These are phyloP conservation scores for Ariolimax columbianus DNA, from an alignment of 2,888 invertebrate species.

Conservation along the genomic window DNA sequence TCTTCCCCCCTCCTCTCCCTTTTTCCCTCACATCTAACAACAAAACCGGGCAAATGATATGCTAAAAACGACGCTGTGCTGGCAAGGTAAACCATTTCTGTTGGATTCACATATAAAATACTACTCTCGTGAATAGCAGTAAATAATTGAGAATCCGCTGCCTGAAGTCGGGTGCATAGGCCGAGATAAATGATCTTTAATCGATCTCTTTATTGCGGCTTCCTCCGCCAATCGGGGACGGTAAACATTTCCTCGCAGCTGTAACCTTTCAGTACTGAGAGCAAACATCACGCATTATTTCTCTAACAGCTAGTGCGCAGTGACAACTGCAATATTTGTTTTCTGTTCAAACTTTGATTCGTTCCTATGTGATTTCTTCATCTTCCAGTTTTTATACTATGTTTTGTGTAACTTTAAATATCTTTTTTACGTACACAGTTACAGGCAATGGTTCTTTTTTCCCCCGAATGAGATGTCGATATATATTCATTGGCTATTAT, in stretches of 20 bases:
- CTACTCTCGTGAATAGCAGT: slow-evolving; percentile 9
- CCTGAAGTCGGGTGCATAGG: not conserved
- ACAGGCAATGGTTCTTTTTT: no score
- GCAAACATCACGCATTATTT: not conserved
- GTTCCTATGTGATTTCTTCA: not conserved
- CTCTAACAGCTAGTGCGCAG: not conserved
- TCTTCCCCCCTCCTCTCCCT: no score
- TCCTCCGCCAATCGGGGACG: slow-evolving; percentile 17
- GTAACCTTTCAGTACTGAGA: slow-evolving; percentile 17
- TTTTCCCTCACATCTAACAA: no score
- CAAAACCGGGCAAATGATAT: no score
- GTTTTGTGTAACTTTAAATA: no score
- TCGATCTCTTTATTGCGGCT: slow-evolving; percentile 32
- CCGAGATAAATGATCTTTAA: slow-evolving; percentile 27
- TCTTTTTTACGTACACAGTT: no score
- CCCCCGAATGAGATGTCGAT: no score
- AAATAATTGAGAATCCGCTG: not conserved
- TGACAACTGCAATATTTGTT: not conserved
- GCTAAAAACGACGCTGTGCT: no score
- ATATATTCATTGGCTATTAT: no score
- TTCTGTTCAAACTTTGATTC: not conserved
- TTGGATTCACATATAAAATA: no score
- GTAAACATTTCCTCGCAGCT: slow-evolving; percentile 17
- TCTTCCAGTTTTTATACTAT: no score
- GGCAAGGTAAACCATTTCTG: no score